Evolutionary conservation across 2,113 vertebrate genomes (phyloP).

Genomic region (Gavia stellata): DNA sequence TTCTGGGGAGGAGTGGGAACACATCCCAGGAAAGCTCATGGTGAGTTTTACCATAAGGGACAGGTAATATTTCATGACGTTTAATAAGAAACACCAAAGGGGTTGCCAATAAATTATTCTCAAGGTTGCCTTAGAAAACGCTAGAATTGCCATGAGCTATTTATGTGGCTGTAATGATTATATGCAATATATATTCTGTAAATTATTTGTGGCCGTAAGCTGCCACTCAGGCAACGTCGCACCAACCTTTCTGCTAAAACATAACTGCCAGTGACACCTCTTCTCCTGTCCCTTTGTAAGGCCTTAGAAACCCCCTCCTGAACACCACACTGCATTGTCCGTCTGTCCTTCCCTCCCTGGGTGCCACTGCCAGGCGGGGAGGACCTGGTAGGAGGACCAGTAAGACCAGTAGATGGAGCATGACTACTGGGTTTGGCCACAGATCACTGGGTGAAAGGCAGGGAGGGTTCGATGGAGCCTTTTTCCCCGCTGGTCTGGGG

Average conservation of each 20-base stretch:
- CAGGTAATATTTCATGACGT: neutral
- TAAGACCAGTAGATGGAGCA: constrained; percentile 27
- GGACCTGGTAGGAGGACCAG: neutral
- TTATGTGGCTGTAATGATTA: neutral
- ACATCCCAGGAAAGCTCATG: neutral
- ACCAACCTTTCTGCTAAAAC: neutral
- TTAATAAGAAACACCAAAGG: neutral
- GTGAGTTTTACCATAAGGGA: neutral
- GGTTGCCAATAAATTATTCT: neutral
- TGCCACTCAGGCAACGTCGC: neutral
- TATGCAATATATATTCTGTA: too few species aligned
- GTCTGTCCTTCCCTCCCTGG: neutral
- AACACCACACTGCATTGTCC: accelerated
- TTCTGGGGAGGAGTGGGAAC: neutral
- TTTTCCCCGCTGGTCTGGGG: neutral
- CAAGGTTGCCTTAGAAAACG: neutral
- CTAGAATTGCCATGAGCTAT: neutral
- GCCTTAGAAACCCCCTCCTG: neutral
- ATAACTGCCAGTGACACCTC: neutral
- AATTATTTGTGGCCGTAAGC: neutral
- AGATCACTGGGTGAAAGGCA: neutral
- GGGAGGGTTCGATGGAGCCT: accelerated
- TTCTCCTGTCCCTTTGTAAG: neutral
- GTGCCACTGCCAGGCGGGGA: neutral
- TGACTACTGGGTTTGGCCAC: neutral